These are phyloP conservation scores for Pollenia angustigena DNA, from an alignment of 2,888 invertebrate species.

Conservation along the genomic window DNA sequence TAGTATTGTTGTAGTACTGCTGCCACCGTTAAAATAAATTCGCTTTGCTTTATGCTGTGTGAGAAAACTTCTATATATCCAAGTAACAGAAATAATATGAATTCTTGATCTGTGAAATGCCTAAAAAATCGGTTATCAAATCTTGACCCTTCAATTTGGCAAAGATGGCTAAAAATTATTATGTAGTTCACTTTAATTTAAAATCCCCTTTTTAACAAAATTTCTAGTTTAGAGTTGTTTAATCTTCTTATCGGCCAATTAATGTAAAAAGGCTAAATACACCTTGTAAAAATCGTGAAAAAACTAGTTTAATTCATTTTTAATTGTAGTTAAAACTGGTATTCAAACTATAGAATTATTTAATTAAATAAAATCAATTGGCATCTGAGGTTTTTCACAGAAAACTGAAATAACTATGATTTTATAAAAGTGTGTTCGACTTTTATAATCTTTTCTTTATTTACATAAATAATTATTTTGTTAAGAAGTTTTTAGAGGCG, in stretches of 20 bases:
- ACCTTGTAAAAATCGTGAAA: neutral
- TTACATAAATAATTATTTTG: no score
- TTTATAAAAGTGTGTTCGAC: neutral
- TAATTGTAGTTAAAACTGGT: neutral
- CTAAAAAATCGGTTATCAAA: no score
- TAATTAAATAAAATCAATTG: neutral
- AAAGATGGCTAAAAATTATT: no score
- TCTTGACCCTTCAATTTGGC: no score
- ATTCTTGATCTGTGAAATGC: no score
- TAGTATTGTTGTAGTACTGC: no score
- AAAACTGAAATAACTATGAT: neutral
- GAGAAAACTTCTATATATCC: no score
- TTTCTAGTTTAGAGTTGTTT: neutral
- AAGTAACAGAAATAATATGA: no score
- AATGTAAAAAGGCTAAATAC: constrained; percentile 9
- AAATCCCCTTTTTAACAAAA: neutral
- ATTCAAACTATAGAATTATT: neutral
- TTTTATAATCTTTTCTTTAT: no score
- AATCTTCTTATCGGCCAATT: constrained; percentile 5
- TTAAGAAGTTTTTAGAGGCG: no score
- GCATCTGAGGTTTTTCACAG: neutral
- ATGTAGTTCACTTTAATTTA: neutral
- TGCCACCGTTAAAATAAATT: no score
- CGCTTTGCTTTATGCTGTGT: no score
- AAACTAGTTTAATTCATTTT: constrained; percentile 1